Conservation (phyloP, 2,113 vertebrate species). For the Ictalurus furcatus region DNA sequence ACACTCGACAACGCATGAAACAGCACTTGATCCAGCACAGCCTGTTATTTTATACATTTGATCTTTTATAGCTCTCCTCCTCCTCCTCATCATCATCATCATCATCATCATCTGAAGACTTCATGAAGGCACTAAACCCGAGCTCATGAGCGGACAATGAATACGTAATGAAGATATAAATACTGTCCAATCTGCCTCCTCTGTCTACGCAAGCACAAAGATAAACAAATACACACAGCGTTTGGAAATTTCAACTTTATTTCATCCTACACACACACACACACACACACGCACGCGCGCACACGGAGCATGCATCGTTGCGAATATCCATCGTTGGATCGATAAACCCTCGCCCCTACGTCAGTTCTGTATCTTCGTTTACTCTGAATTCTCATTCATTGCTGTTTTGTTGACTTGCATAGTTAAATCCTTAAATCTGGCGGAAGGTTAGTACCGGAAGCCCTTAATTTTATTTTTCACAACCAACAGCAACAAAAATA, state of each 20-base stretch:
- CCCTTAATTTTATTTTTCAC: constrained; percentile 34
- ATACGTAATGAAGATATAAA: background rate
- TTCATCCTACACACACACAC: constrained; percentile 33
- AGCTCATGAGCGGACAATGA: background rate
- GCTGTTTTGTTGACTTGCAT: constrained; percentile 47
- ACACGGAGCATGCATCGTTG: constrained; percentile 38
- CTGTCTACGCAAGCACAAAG: background rate
- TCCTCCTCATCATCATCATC: too few species aligned
- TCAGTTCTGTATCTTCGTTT: background rate
- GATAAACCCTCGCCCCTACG: constrained; percentile 3
- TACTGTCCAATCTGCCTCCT: background rate
- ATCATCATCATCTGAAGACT: too few species aligned
- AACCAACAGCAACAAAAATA: background rate
- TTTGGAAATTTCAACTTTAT: constrained; percentile 50
- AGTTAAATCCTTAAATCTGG: constrained; percentile 27
- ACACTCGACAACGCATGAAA: background rate
- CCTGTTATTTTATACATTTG: background rate
- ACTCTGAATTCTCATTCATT: background rate
- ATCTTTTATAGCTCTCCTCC: background rate
- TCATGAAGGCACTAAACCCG: background rate
- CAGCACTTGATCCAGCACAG: background rate
- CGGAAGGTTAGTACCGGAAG: constrained; percentile 50
- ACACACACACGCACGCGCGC: constrained; percentile 1
- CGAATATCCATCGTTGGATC: constrained; percentile 29
- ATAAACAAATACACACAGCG: background rate